Conservation (phyloP, 2,797 vertebrate genomes). For the Periparus ater region DNA sequence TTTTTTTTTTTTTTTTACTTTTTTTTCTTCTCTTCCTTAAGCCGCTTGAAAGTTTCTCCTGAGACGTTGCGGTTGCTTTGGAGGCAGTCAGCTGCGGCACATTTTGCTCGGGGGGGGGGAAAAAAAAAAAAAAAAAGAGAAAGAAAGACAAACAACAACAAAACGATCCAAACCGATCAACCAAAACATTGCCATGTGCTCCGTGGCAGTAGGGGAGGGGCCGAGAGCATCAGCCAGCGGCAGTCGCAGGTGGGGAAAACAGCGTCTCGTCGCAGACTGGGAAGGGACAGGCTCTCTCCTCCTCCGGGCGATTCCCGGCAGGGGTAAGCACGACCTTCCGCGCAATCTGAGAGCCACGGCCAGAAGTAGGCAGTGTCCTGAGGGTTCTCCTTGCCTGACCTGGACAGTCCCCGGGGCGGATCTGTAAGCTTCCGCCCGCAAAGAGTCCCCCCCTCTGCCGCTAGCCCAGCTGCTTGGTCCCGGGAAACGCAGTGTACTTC, state of each 20-base stretch:
- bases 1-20: not conserved
- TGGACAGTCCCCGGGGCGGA: not conserved
- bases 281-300: not conserved
- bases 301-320: not conserved
- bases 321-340: not conserved
- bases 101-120: not conserved
- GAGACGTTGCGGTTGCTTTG: not conserved
- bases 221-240: not conserved
- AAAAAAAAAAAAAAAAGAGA: not conserved
- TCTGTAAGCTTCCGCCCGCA: not conserved
- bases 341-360: not conserved
- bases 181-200: constrained; percentile 53
- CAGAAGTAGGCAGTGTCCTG: not conserved
- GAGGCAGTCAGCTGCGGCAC: not conserved
- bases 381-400: not conserved
- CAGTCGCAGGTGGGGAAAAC: not conserved
- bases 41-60: not conserved
- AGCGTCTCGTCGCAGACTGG: not conserved
- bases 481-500: not conserved
- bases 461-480: not conserved
- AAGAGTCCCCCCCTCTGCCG: not conserved
- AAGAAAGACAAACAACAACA: not conserved
- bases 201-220: not conserved
- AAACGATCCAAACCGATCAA: not conserved
- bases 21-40: not conserved